Conservation (phyloP, 2,113 vertebrate genomes). For the Gobiocypris rarus region DNA sequence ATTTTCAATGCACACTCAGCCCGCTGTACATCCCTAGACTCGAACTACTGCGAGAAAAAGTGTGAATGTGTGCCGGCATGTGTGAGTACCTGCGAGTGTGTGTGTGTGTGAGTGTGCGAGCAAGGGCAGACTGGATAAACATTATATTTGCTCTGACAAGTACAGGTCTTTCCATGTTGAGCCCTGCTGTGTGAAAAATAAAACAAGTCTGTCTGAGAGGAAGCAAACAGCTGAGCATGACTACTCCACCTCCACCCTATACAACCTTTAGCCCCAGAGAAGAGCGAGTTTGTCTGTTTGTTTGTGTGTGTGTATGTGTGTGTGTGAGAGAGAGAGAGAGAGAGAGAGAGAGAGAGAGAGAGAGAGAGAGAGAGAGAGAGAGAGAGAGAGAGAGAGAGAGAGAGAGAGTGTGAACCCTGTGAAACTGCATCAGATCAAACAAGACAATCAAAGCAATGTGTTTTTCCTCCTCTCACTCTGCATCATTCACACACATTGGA, state of each 20-base stretch:
- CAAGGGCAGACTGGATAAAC: conserved; percentile 17
- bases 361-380: not conserved
- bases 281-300: not conserved
- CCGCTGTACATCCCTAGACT: not conserved
- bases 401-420: conserved; percentile 1
- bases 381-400: not conserved
- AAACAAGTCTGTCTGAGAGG: conserved; percentile 32
- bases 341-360: not conserved
- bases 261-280: conserved; percentile 43
- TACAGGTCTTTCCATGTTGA: conserved; percentile 9
- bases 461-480: conserved; percentile 33
- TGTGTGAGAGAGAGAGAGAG: not conserved
- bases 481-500: conserved; percentile 38
- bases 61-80: not conserved
- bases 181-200: conserved; percentile 45
- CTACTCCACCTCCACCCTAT: conserved; percentile 25
- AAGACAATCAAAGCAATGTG: conserved; percentile 49
- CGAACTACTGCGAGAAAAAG: not conserved
- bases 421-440: conserved; percentile 46
- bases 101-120: not conserved
- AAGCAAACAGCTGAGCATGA: conserved; percentile 25
- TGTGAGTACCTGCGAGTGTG: not conserved
- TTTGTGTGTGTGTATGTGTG: conserved; percentile 41
- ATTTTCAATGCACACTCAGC: not conserved
- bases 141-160: conserved; percentile 51